A percentile compares a stretch with the other conserved stretches of the same genome.
These are phyloP conservation scores for Castor canadensis DNA, from an alignment of 2,113 vertebrate species.

Conservation along the genomic window DNA sequence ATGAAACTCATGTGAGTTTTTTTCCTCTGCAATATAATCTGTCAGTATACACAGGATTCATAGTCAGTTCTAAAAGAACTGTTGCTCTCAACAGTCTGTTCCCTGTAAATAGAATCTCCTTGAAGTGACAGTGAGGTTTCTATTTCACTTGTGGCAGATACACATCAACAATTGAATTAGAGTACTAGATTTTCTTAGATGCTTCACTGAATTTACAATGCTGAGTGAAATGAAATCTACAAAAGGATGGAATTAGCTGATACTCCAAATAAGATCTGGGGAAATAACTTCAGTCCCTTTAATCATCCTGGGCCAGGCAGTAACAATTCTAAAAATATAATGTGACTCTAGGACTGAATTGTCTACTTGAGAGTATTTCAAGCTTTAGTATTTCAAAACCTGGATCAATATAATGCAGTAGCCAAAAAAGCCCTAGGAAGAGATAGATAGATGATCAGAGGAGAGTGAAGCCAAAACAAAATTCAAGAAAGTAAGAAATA, in stretches of 20 bases:
- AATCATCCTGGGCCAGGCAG: not conserved
- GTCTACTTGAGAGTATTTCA: not conserved
- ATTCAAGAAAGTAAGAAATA: not conserved
- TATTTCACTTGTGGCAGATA: constrained; percentile 48
- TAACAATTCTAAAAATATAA: constrained; percentile 37
- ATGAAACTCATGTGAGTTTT: constrained; percentile 32
- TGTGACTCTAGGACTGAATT: not conserved
- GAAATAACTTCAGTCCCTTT: not conserved
- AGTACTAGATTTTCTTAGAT: constrained; percentile 51
- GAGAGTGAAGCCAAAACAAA: not conserved
- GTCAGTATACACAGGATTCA: constrained; percentile 33
- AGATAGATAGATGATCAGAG: not conserved
- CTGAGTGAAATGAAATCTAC: not conserved
- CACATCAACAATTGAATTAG: not conserved
- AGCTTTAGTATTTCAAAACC: not conserved
- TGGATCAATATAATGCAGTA: not conserved
- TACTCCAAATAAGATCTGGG: not conserved
- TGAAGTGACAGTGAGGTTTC: constrained; percentile 31
- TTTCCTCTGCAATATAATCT: constrained; percentile 30
- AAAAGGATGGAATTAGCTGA: not conserved
- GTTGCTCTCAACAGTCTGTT: not conserved
- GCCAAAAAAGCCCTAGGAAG: not conserved
- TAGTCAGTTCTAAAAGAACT: not conserved
- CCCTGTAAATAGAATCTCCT: constrained; percentile 53
- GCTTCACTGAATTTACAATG: constrained; percentile 31